Evolutionary conservation across 1,140 invertebrate genomes (phyloP).

Genomic region (Apocrypta bakeri): DNA sequence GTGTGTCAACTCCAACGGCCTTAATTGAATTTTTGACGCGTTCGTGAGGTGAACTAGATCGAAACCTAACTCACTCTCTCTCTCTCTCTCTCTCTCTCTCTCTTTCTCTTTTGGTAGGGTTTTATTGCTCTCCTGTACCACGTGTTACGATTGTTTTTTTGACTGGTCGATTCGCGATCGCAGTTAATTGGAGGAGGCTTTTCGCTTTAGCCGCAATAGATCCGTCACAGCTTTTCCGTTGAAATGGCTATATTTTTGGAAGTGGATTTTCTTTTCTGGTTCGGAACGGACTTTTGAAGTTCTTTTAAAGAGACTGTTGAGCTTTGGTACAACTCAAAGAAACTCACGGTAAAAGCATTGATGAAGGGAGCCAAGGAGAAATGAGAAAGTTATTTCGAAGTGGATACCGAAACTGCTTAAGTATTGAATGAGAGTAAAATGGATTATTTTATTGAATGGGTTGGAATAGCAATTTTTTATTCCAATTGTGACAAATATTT

Average conservation of each 20-base stretch:
- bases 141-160: conserved; percentile 9
- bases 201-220: not conserved
- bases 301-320: too few relatives aligned
- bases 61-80: too few relatives aligned
- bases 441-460: too few relatives aligned
- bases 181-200: conserved; percentile 35
- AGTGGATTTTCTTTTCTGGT: not conserved
- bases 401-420: too few relatives aligned
- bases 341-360: too few relatives aligned
- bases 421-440: too few relatives aligned
- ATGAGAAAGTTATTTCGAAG: too few relatives aligned
- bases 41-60: not conserved
- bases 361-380: too few relatives aligned
- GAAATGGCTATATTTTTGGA: not conserved
- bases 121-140: not conserved
- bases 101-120: not conserved
- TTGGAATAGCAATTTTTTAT: too few relatives aligned
- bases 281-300: not conserved
- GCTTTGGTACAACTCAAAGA: too few relatives aligned
- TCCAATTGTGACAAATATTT: too few relatives aligned
- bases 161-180: not conserved
- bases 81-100: too few relatives aligned
- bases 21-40: conserved; percentile 45
- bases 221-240: not conserved
- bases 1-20: conserved; percentile 16